A percentile compares a stretch with the other conserved stretches of the same genome.
These are phyloP conservation scores for Bolinopsis microptera DNA, from an alignment of 37 sponge, comb jelly and placozoan species.

Conservation along the genomic window DNA sequence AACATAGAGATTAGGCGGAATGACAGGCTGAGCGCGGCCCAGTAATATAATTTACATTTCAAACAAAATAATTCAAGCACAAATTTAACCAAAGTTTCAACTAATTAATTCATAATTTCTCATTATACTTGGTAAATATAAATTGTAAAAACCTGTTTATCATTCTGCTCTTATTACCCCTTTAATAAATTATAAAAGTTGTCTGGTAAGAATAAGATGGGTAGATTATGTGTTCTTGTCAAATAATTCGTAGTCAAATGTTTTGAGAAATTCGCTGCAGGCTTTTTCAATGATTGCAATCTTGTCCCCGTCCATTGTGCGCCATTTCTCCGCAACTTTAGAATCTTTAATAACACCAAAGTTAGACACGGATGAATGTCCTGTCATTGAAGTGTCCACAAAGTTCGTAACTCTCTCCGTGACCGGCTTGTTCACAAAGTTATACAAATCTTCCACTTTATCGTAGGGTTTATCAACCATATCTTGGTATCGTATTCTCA, in stretches of 20 bases:
- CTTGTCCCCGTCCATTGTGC: neutral
- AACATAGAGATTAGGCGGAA: too few species aligned
- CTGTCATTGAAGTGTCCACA: neutral
- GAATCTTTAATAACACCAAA: conserved; percentile 8
- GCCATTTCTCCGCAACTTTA: neutral
- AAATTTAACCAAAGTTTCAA: too few species aligned
- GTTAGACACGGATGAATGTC: neutral
- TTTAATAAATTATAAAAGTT: neutral
- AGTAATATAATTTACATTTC: too few species aligned
- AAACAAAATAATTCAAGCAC: too few species aligned
- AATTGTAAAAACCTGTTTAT: too few species aligned
- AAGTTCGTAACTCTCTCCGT: neutral
- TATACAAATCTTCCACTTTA: neutral
- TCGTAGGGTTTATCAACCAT: neutral
- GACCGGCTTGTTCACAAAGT: neutral
- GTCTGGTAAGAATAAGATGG: neutral
- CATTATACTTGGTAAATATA: too few species aligned
- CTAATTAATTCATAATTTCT: too few species aligned
- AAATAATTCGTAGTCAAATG: neutral
- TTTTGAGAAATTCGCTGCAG: neutral
- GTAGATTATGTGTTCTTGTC: neutral
- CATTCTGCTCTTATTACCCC: too few species aligned
- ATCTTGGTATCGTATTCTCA: conserved; percentile 27
- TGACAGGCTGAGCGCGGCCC: too few species aligned
- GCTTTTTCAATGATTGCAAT: neutral